A percentile compares a stretch with the other conserved stretches of the same genome.
phyloP scores from a whole-genome alignment of 2,888 invertebrate genomes.

The Monochamus alternatus region DNA sequence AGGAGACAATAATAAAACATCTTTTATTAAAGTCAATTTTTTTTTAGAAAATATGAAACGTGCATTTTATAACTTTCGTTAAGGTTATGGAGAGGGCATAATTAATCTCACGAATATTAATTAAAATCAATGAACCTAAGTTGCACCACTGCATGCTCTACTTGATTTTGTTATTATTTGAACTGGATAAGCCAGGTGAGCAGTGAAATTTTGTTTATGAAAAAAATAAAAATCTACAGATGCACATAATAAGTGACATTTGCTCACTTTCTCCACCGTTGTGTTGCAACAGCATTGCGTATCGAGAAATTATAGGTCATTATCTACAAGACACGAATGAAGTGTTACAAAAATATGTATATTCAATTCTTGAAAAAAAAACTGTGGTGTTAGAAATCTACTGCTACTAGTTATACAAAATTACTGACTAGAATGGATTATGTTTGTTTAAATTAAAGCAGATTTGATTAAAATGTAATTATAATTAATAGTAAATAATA shows the following conservation, averaged over 20 bases:
- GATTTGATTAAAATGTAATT: no score
- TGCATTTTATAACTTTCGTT: background rate
- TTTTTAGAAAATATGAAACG: background rate
- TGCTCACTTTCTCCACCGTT: no score
- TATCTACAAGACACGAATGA: no score
- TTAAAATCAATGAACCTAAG: background rate
- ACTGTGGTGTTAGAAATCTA: no score
- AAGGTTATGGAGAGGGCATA: background rate
- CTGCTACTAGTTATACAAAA: no score
- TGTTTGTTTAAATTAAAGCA: no score
- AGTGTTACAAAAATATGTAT: no score
- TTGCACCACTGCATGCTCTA: background rate
- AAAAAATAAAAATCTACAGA: background rate
- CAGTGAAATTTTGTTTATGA: background rate
- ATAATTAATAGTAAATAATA: no score
- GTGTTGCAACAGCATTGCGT: no score
- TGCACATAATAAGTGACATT: background rate
- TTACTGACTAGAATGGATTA: no score
- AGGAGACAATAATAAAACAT: background rate
- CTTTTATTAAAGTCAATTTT: background rate
- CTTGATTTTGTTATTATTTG: background rate
- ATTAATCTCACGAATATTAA: background rate
- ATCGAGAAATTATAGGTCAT: no score
- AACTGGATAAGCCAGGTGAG: background rate
- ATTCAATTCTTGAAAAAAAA: no score